Evolutionary conservation across 2,797 vertebrate species (phyloP), one percentile per base, ranked within the genome.

Genomic region (Mionectes olivaceus): DNA sequence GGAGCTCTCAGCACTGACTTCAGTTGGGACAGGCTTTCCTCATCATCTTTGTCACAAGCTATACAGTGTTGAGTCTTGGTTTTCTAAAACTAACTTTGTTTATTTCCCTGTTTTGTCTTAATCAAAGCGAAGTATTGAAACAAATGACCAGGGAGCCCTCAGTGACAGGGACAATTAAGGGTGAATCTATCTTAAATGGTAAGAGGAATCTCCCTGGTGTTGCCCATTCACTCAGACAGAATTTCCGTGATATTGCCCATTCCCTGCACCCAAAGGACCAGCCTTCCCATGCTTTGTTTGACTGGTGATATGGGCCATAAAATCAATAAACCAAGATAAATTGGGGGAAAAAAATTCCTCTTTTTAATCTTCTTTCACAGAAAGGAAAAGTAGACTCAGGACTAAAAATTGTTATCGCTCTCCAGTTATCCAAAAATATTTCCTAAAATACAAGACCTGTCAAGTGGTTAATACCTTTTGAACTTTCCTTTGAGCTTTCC

Each of bases 401-500:
- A 65, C 65, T 41, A 73, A 91, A 92, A 90, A 78, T 30, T 63
- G 23, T 35, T 87, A 81, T 46, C 4, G 0, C 22, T 59, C 59
- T 56, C 41, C 1, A 10, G 44, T 79, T 87, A 86, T 73, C 84
- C 87, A 73, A 96, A 96, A 91, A 81, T 88, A 87, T 37, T 65
- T 89, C 77, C 59, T 47, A 76, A 91, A 93, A 70, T 7, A 46
- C 67, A 86, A 83, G 74, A 91, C 0, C 2, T 82, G 91, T 94
- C 91, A 96, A 95, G 60, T 70, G 56, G 70, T 82, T 87, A 92
- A 79, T 93, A 94, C 67, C 80, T 94, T 96, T 88, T 96, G 93
- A 95, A 95, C 96, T 94, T 91, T 73, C 55, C 85, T 97, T 93
- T 94, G 89, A 97, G 92, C 74, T 90, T 69, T 93, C 52, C 39